Evolutionary conservation across 2,113 vertebrate species (phyloP).

Genomic region (Paradoxurus hermaphroditus): DNA sequence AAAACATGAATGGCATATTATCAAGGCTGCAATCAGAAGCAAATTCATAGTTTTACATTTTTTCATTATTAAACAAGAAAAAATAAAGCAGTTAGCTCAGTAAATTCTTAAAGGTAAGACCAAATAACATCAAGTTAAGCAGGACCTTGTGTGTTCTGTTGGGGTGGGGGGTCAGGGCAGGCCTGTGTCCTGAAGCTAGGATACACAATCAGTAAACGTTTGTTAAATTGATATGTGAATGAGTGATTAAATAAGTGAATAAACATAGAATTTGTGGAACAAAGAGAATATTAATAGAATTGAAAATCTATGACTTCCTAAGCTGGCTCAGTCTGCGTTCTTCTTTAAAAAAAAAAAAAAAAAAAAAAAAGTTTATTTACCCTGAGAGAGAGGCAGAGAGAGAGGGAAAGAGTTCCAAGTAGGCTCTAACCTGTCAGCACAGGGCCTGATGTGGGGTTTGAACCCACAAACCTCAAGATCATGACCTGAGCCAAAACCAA

Average conservation of each 20-base stretch:
- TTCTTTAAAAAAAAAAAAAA: not conserved
- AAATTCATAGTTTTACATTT: constrained; percentile 24
- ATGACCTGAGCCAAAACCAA: too few relatives aligned
- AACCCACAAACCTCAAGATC: too few relatives aligned
- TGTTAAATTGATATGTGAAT: not conserved
- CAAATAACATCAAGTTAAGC: not conserved
- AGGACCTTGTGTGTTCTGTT: not conserved
- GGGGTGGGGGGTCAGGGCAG: not conserved
- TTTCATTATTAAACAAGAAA: not conserved
- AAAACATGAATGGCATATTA: not conserved
- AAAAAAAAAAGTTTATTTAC: too few relatives aligned
- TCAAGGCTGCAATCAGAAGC: not conserved
- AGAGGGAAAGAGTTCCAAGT: too few relatives aligned
- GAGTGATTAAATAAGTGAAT: not conserved
- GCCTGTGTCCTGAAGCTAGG: not conserved
- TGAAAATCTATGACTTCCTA: not conserved
- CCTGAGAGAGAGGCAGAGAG: too few relatives aligned
- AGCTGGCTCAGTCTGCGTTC: not conserved
- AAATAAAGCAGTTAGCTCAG: not conserved
- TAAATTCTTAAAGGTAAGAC: not conserved
- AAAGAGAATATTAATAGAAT: not conserved
- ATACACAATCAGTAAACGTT: not conserved
- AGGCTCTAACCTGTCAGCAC: too few relatives aligned
- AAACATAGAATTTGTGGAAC: not conserved
- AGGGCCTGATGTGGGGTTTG: too few relatives aligned